Base-by-base conservation (phyloP, 2,888 invertebrate species). In the Saturnia japonica region DNA sequence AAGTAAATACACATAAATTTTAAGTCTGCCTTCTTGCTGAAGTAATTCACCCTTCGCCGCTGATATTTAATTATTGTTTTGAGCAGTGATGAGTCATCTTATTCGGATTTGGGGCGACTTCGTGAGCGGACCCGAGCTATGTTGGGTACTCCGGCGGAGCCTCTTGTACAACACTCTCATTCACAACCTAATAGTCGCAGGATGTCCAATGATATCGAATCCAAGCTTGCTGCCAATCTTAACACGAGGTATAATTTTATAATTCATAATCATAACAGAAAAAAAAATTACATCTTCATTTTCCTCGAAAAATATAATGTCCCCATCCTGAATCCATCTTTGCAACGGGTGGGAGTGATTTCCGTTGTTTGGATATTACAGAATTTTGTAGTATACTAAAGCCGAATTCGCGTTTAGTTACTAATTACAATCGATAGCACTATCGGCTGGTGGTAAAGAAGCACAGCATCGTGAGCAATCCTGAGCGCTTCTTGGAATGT, bases 171-270 rank as follows among this genome's bases (percentile, higher is more conserved):
- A 72, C 85, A 82, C 57, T 76, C 88, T 0, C 90, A 89, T 78
- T 91, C 93, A 3, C 90, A 91, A 73, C 91, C 94, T 12, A 88
- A 77, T 78, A 93, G 92, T 75, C 90, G 93, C 43, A 81, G 93
- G n/a, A 86, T 92, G 88, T 93, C 93, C 68, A 84, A 81, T 43
- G 93, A 93, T 73, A 86, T 86, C 9, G 93, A 93, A 73, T 75
- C 88, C 42, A 93, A 92, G 75, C 80, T 93, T 9, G 89, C 91
- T 28, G 91, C 88, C n/a, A 93, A 93, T 76, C 86, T 94, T 12
- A 94, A 93, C 73, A 93, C 92, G 3, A 91, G 93, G 93, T 91
- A 83, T 28, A 1, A 25, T 60, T 12, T 28, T 28, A 12, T 57
- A n/a, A 8, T 51, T 19, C 47, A 19, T 47, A 47, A n/a, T n/a